Conservation (phyloP, 2,113 vertebrate genomes). For the Paratilapia polleni region DNA sequence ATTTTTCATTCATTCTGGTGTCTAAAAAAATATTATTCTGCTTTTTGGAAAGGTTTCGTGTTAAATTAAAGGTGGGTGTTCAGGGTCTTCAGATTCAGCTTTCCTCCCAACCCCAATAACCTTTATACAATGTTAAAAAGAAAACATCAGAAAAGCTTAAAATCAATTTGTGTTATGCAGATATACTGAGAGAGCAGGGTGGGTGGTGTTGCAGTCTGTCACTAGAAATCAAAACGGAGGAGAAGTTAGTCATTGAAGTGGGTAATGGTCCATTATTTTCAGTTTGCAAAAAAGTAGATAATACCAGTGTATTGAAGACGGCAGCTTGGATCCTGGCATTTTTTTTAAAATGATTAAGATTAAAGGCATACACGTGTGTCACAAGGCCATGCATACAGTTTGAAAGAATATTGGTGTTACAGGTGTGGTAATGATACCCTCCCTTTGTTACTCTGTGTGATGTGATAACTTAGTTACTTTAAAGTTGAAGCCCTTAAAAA, state of each 20-base stretch:
- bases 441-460: background rate
- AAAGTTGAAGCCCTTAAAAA: conserved; percentile 5
- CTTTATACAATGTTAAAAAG: background rate
- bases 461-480: background rate
- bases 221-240: background rate
- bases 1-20: background rate
- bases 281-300: background rate
- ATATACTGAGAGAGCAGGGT: background rate
- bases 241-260: background rate
- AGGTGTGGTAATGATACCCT: background rate
- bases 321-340: background rate
- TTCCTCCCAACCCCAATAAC: background rate
- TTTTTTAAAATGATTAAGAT: background rate
- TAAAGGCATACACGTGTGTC: background rate
- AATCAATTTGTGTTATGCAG: background rate
- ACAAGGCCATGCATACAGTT: background rate
- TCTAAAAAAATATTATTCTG: background rate
- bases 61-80: background rate
- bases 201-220: background rate
- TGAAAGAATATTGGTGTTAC: background rate
- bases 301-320: background rate
- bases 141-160: background rate
- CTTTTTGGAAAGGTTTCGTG: background rate
- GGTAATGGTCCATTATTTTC: background rate
- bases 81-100: no score